Evolutionary conservation across 2,797 vertebrate species (phyloP).

Genomic region (Tapirus indicus): DNA sequence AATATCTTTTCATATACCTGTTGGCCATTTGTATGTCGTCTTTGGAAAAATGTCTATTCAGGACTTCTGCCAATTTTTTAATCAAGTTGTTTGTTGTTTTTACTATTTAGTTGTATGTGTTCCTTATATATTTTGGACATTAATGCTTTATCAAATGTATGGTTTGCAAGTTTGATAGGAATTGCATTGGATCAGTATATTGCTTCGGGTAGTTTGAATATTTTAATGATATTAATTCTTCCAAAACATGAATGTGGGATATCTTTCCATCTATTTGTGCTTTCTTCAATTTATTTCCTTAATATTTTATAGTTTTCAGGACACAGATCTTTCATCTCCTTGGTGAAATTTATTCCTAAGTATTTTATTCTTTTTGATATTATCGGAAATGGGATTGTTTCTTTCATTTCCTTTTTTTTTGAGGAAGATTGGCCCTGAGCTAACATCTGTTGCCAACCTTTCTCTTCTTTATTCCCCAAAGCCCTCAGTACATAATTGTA

Average conservation of each 20-base stretch:
- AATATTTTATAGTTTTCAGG: background rate
- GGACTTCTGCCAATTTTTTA: background rate
- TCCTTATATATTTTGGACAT: background rate
- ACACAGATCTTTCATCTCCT: background rate
- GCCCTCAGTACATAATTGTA: no score
- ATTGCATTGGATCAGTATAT: background rate
- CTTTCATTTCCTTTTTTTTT: no score
- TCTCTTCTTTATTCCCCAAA: no score
- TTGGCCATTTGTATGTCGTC: background rate
- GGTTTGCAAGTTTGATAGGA: background rate
- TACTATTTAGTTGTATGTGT: background rate
- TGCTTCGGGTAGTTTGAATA: background rate
- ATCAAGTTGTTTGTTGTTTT: background rate
- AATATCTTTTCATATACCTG: background rate
- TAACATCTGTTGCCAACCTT: no score
- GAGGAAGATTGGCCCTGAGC: no score
- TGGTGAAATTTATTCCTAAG: background rate
- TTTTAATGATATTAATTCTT: background rate
- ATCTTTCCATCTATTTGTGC: background rate
- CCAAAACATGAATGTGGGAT: background rate
- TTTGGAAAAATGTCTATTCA: background rate
- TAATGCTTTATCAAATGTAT: background rate
- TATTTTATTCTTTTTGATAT: background rate
- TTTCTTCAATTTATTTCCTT: background rate
- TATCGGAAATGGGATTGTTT: background rate